Percentiles rank a stretch among this genome's conserved stretches.
phyloP scores from a whole-genome alignment of 2,113 vertebrate genomes.

The Phylloscopus trochilus region DNA sequence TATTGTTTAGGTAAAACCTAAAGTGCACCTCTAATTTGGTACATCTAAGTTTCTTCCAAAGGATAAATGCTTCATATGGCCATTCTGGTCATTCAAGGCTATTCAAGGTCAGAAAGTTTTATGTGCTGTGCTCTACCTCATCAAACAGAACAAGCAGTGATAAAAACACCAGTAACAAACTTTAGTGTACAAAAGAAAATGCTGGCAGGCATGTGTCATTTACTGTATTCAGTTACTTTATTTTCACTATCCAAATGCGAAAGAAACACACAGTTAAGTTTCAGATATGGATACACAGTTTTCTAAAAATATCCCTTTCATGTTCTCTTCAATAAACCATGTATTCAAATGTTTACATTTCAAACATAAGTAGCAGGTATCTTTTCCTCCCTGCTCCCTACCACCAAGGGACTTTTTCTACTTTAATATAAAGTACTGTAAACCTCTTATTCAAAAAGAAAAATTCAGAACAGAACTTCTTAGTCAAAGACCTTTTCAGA shows the following conservation, averaged over 20 bases:
- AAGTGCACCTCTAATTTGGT: neutral
- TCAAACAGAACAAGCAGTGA: neutral
- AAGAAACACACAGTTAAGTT: constrained; percentile 29
- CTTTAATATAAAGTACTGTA: constrained; percentile 51
- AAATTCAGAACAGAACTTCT: neutral
- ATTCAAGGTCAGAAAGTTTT: neutral
- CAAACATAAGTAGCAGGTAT: neutral
- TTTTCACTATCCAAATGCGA: constrained; percentile 27
- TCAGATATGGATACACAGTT: neutral
- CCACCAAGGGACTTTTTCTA: neutral
- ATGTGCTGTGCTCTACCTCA: neutral
- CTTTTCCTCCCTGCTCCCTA: neutral
- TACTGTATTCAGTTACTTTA: neutral
- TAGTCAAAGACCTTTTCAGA: neutral
- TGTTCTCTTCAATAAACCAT: neutral
- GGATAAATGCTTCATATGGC: neutral
- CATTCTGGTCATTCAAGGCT: neutral
- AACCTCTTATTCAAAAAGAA: constrained; percentile 9
- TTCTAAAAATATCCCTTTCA: neutral
- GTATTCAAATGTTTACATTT: neutral
- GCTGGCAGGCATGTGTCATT: neutral
- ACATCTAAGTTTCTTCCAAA: neutral
- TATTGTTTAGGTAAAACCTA: neutral
- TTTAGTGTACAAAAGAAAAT: neutral
- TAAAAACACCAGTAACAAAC: neutral